phyloP scores from a whole-genome alignment of 2,797 vertebrate species.

The Sebastiscus albofasciatus region DNA sequence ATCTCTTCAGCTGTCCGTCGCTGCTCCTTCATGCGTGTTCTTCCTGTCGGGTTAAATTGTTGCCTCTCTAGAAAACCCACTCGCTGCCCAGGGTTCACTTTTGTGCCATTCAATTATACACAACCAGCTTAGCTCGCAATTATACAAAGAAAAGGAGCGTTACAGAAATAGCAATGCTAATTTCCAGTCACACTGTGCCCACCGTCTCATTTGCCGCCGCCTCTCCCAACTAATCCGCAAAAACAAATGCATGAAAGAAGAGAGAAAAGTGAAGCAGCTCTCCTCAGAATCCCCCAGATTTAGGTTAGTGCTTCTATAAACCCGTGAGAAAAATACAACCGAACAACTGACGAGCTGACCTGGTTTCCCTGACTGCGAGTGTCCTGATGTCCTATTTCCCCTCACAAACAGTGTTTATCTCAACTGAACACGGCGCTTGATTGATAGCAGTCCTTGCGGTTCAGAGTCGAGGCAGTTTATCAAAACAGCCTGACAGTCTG shows the following conservation, averaged over 20 bases:
- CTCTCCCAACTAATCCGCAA: slow-evolving; percentile 4
- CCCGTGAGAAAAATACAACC: slow-evolving; percentile 44
- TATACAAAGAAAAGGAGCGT: slow-evolving; percentile 9
- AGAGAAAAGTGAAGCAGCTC: slow-evolving; percentile 8
- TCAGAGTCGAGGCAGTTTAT: slow-evolving; percentile 21
- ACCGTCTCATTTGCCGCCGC: slow-evolving; percentile 8
- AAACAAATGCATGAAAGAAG: slow-evolving; percentile 22
- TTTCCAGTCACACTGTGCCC: slow-evolving; percentile 16
- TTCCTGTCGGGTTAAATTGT: not conserved
- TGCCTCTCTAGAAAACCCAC: not conserved
- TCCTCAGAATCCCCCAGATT: slow-evolving; percentile 42
- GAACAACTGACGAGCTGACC: slow-evolving; percentile 59
- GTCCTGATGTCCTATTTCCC: slow-evolving; percentile 48
- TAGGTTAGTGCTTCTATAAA: slow-evolving; percentile 58
- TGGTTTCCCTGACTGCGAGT: slow-evolving; percentile 49
- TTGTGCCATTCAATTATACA: not conserved
- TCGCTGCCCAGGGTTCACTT: not conserved
- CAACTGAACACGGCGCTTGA: slow-evolving; percentile 30
- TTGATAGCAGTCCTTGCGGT: slow-evolving; percentile 40
- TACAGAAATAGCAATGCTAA: slow-evolving; percentile 12
- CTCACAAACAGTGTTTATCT: slow-evolving; percentile 51
- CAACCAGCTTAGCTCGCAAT: not conserved
- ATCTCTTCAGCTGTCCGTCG: not conserved
- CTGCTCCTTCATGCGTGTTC: not conserved
- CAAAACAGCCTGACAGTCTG: slow-evolving; percentile 1